Base-by-base conservation (phyloP, 2,888 invertebrate species). In the Parthenolecanium corni region DNA sequence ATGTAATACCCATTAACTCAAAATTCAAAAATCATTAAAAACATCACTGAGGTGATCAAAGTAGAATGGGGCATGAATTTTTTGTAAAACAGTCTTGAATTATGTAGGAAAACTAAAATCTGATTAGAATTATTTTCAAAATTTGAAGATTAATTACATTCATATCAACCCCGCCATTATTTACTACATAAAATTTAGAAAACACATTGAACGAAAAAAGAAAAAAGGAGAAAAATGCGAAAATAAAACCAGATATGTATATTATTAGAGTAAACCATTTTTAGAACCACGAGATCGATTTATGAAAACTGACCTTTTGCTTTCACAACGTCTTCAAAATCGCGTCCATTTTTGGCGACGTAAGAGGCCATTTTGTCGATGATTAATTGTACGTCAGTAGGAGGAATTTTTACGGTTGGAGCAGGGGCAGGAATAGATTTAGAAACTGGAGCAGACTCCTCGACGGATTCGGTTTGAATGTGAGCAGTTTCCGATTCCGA, bases 351-450 rank as follows among this genome's bases (percentile, higher is more conserved):
- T 69, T 92, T 90, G 1, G 91, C 88, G 0, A 98, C 96, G 74
- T 96, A 96, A 67, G 85, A 84, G 0, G 97, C 96, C 84, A 97
- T 94, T 75, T 95, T 94, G 74, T 95, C 93, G 64, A 98, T 88
- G 9, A 97, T 88, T 20, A 87, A 79, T 71, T 86, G 85, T 1
- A 88, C 77, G 69, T 91, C 91, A 3, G 85, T 84, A 0, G 91
- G 85, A 0, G 95, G 95, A 1, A 80, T 75, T 51, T 66, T 42
- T 36, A 67, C 49, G 20, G 52, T 40, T 14, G 63, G 36, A 36
- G 53, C 36, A 3, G 63, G 63, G 31, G 63, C 63, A 3, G 63
- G 63, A 31, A 63, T 23, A n/a, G 47, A 44, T 44, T 53, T 63
- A 5, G 36, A 44, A 18, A 54, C 16, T 5, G 24, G 14, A 16